Conservation (phyloP, 2,113 vertebrate genomes). For the Pan troglodytes region NHGRI_mPanTro3-v2.1_pri NC_072409.2:87778501-87779000, state of each 20-base stretch:
- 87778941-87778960: background rate
- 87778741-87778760: background rate
- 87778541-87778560: background rate
- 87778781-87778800: background rate
- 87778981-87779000: background rate
- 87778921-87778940: background rate
- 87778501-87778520: background rate
- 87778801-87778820: background rate
- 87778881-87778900: background rate
- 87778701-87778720: background rate
- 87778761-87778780: background rate
- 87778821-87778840: background rate
- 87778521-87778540: background rate
- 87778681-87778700: background rate
- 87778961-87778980: background rate
- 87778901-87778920: background rate
- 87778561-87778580: background rate
- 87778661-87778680: background rate
- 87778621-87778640: background rate
- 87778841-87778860: background rate
- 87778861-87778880: background rate
- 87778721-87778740: background rate
- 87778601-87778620: background rate
- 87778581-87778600: too few relatives aligned
- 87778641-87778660: background rate